These are phyloP conservation scores for Mus spretus DNA, from an alignment of 2,797 vertebrate genomes.

Conservation along the genomic window DNA sequence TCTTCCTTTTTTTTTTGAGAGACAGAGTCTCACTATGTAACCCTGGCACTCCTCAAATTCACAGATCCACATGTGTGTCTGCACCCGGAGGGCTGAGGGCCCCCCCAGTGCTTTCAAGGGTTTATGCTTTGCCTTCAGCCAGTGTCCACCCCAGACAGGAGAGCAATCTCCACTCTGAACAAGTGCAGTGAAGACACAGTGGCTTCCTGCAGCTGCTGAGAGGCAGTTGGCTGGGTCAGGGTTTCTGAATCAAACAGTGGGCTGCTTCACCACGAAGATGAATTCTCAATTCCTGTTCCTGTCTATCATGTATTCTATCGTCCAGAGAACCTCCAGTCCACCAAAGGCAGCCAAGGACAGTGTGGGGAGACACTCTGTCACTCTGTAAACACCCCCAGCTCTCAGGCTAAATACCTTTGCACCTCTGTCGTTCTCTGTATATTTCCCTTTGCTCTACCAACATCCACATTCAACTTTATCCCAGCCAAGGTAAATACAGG, in stretches of 20 bases:
- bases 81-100: not conserved
- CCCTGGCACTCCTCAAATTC: not conserved
- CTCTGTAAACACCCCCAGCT: not conserved
- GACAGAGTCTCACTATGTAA: not conserved
- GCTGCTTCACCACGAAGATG: not conserved
- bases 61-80: not conserved
- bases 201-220: not conserved
- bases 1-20: too few species aligned
- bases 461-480: not conserved
- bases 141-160: not conserved
- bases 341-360: not conserved
- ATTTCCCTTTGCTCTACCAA: not conserved
- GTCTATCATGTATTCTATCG: not conserved
- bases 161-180: not conserved
- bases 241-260: not conserved
- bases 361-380: not conserved
- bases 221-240: not conserved
- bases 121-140: not conserved
- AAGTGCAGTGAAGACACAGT: not conserved
- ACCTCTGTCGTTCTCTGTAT: not conserved
- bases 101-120: not conserved
- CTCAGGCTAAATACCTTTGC: not conserved
- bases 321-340: not conserved
- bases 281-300: slow-evolving; percentile 26
- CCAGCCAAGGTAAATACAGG: not conserved